Evolutionary conservation across 2,113 vertebrate genomes (phyloP), one percentile per base, ranked within the genome.

Genomic region (Castor canadensis): DNA sequence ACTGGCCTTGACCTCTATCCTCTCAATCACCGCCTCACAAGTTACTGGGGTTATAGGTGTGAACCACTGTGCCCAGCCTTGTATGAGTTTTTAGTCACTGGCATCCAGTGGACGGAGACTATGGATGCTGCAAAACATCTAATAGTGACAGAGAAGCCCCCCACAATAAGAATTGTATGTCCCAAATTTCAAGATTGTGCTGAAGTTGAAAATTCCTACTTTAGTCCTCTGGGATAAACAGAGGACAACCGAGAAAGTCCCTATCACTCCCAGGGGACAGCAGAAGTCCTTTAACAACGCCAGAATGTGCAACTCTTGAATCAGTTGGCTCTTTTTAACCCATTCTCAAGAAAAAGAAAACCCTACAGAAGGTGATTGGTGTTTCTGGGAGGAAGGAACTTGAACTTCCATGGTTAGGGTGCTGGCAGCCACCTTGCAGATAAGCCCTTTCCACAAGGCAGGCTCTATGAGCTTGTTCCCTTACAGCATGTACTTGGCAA

Each of bases 401-500:
- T 43, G 43, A 76, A 49, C n/a, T 45, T 47, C 76, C 15, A 19
- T 49, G 69, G 45, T 32, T 58, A 32, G 77, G 26, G n/a, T 66
- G 60, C 47, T 22, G 4, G 54, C 80, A 26, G 62, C 87, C 80
- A 95, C 80, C 86, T 96, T 95, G 73, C 66, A 81, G 95, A 89
- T 58, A 81, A 92, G 84, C 92, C 71, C 84, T 91, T 81, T 82
- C 86, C 75, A n/a, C 43, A 5, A 92, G 87, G 79, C 84, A 72
- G 86, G 47, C 94, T 94, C 87, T 15, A 4, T 19, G 80, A 58
- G 80, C 89, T 62, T 96, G 96, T 97, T 97, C 96, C 76, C 94
- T 96, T 62, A 97, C 97, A 96, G 87, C 81, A 1, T 96, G 97
- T 97, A 89, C 97, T 96, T 97, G 96, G 97, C 97, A 91, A 87